Evolutionary conservation across 1,140 invertebrate species (phyloP).

Genomic region (Sinonovacula constricta): DNA sequence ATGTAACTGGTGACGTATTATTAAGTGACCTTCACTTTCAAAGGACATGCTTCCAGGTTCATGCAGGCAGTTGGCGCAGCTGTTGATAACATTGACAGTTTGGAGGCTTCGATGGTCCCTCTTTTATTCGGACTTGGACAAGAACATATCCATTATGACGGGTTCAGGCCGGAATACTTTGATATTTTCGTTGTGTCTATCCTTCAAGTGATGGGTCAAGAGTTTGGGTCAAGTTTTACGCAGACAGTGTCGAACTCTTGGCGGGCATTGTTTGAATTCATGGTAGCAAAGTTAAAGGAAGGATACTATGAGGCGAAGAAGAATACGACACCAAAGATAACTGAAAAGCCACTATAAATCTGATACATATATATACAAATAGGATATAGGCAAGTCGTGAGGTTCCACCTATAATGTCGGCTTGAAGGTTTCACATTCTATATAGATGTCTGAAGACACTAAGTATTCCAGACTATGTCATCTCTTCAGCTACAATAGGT

Average conservation of each 20-base stretch:
- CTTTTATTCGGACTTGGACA: slow-evolving; percentile 57
- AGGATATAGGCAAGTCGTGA: no score
- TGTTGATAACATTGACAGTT: slow-evolving; percentile 63
- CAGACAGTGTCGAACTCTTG: slow-evolving; percentile 44
- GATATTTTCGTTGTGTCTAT: slow-evolving; percentile 59
- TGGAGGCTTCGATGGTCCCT: slow-evolving; percentile 49
- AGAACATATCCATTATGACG: slow-evolving; percentile 59
- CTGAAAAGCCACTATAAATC: no score
- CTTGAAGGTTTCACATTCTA: no score
- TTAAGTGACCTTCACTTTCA: slow-evolving; percentile 53
- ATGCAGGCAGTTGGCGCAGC: slow-evolving; percentile 67
- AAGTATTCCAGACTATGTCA: no score
- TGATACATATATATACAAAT: no score
- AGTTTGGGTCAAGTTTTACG: slow-evolving; percentile 53
- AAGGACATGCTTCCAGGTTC: slow-evolving; percentile 65
- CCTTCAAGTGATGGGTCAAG: slow-evolving; percentile 53
- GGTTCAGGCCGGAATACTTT: slow-evolving; percentile 61
- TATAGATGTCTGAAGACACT: no score
- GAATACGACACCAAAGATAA: background rate
- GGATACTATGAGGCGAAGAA: slow-evolving; percentile 49
- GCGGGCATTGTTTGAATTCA: slow-evolving; percentile 59
- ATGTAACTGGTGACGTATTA: slow-evolving; percentile 52
- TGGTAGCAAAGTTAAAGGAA: slow-evolving; percentile 58
- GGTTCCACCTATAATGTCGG: no score
- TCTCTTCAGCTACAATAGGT: no score